Conservation (phyloP, 1,140 invertebrate genomes). For the Steinernema khuongi region DNA sequence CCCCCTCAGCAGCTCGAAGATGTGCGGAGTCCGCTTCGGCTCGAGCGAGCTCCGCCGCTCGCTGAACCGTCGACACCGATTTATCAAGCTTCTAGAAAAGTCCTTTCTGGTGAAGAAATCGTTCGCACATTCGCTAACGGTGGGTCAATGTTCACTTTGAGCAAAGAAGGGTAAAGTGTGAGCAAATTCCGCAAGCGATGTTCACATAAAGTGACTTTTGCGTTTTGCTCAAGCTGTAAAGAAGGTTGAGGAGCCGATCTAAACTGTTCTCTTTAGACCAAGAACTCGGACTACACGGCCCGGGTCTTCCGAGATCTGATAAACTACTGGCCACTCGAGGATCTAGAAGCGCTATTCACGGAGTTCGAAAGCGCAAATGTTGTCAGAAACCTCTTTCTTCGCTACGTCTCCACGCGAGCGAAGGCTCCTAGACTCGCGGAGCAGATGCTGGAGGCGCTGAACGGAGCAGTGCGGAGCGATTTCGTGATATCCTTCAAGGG, state of each 20-base stretch:
- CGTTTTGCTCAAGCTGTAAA: too few relatives aligned
- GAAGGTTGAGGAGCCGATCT: too few relatives aligned
- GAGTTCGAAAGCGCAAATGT: conserved; percentile 29
- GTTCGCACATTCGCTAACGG: too few relatives aligned
- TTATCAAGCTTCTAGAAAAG: too few relatives aligned
- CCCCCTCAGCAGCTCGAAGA: too few relatives aligned
- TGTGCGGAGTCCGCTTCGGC: too few relatives aligned
- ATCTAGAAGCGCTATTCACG: conserved; percentile 23
- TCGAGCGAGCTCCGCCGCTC: too few relatives aligned
- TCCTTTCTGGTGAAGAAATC: neutral
- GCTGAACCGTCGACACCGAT: too few relatives aligned
- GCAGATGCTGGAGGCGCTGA: neutral
- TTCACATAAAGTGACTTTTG: too few relatives aligned
- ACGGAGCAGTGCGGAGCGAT: neutral
- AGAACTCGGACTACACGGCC: conserved; percentile 21
- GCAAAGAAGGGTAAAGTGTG: too few relatives aligned
- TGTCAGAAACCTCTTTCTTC: conserved; percentile 17
- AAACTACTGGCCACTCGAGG: conserved; percentile 21
- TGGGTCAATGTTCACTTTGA: too few relatives aligned
- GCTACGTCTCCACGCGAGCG: conserved; percentile 17
- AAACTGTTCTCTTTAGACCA: conserved; percentile 22
- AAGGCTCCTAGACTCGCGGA: neutral
- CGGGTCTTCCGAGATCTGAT: conserved; percentile 28
- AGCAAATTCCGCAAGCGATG: too few relatives aligned
- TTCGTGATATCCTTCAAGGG: conserved; percentile 13